phyloP scores from a whole-genome alignment of 2,888 invertebrate genomes.

The Podabrus alpinus region DNA sequence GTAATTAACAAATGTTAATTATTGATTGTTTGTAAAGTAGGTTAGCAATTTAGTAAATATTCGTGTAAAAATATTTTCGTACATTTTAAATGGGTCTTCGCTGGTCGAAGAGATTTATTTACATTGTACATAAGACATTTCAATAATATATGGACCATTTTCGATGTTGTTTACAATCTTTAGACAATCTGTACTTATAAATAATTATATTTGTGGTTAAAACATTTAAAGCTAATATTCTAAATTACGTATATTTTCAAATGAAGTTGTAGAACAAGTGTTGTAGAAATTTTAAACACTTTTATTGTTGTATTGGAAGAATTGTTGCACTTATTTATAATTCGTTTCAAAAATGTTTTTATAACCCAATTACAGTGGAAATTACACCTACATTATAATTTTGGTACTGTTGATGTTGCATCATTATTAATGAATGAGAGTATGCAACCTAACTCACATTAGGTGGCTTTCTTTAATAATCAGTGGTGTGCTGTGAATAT shows the following conservation, averaged over 20 bases:
- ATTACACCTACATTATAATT: no score
- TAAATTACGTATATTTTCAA: conserved; percentile 25
- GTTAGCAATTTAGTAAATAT: neutral
- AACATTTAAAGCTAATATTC: conserved; percentile 26
- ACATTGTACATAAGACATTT: conserved; percentile 13
- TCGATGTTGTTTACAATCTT: conserved; percentile 21
- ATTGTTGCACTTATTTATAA: conserved; percentile 7
- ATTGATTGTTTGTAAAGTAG: neutral
- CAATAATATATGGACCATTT: conserved; percentile 23
- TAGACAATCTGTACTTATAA: conserved; percentile 24
- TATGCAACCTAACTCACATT: neutral
- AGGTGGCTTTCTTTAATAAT: neutral
- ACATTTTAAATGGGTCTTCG: conserved; percentile 16
- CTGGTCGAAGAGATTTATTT: conserved; percentile 21
- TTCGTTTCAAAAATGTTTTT: conserved; percentile 8
- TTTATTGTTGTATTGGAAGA: conserved; percentile 8
- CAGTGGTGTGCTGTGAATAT: neutral
- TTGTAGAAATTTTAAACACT: conserved; percentile 4
- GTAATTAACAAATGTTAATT: neutral
- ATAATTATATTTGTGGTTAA: conserved; percentile 18
- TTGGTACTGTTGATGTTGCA: neutral
- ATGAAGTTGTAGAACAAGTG: conserved; percentile 9
- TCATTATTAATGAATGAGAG: neutral
- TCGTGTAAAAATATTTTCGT: conserved; percentile 27
- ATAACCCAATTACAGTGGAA: neutral